Evolutionary conservation across 2,113 vertebrate genomes (phyloP).

Genomic region (Cromileptes altivelis): DNA sequence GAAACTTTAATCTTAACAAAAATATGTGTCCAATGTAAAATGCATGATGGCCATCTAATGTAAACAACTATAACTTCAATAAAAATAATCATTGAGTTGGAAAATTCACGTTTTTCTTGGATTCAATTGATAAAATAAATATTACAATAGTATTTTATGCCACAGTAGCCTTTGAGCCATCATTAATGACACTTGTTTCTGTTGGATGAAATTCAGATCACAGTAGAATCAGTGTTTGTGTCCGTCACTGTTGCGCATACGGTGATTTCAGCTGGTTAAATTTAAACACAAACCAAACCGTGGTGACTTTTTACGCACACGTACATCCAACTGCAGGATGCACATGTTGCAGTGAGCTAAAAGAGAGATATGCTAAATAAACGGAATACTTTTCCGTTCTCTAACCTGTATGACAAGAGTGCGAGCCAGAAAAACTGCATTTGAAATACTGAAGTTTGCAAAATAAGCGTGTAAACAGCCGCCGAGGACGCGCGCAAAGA

Average conservation of each 20-base stretch:
- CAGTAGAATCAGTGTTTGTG: not conserved
- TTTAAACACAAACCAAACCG: not conserved
- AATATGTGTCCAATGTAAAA: not conserved
- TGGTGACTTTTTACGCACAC: not conserved
- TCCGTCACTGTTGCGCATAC: not conserved
- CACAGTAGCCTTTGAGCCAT: not conserved
- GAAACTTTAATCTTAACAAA: not conserved
- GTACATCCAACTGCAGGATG: not conserved
- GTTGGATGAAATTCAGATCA: not conserved
- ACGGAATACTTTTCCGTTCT: not conserved
- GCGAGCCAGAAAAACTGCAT: conserved; percentile 23
- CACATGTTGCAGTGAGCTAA: not conserved
- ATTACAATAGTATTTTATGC: too few species aligned
- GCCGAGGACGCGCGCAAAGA: conserved; percentile 19
- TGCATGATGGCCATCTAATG: not conserved
- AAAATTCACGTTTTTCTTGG: not conserved
- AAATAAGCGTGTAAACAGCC: conserved; percentile 17
- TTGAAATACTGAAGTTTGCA: conserved; percentile 18
- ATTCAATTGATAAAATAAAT: not conserved
- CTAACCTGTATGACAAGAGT: not conserved
- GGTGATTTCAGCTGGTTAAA: not conserved
- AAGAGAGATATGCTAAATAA: not conserved
- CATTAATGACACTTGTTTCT: not conserved
- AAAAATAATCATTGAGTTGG: not conserved
- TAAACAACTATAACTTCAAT: not conserved